phyloP scores from a whole-genome alignment of 2,797 vertebrate species.

The Macroramphosus scolopax region DNA sequence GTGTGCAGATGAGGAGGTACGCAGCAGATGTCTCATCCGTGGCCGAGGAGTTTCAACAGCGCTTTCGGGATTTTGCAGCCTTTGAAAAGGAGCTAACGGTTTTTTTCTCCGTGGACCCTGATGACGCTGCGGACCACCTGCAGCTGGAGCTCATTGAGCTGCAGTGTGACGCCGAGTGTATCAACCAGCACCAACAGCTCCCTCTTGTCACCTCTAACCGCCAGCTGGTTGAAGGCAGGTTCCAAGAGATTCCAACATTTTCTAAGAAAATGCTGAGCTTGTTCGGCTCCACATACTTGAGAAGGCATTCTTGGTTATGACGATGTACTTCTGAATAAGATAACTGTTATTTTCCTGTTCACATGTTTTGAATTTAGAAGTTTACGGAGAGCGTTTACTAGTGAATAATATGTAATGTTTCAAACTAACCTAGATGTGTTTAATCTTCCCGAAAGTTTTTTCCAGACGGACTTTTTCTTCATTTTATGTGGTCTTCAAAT shows the following conservation, averaged over 20 bases:
- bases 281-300: constrained; percentile 1
- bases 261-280: constrained; percentile 18
- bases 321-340: not conserved
- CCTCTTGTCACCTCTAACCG: constrained; percentile 6
- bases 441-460: too few species aligned
- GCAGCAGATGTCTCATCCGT: constrained; percentile 2
- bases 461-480: too few species aligned
- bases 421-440: too few species aligned
- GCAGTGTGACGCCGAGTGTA: constrained; percentile 18
- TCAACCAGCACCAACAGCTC: constrained; percentile 4
- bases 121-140: constrained; percentile 14
- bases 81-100: constrained; percentile 14
- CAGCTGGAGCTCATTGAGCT: constrained; percentile 26
- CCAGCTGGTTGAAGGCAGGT: constrained; percentile 6
- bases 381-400: too few species aligned
- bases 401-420: too few species aligned
- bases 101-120: constrained; percentile 12
- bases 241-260: constrained; percentile 4
- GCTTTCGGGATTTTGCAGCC: constrained; percentile 15
- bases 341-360: too few species aligned
- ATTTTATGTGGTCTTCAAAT: too few species aligned
- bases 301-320: constrained; percentile 1
- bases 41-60: constrained; percentile 10
- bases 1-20: constrained; percentile 14
- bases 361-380: too few species aligned